phyloP scores from a whole-genome alignment of 2,888 invertebrate genomes.

The Cheilosia pagana region DNA sequence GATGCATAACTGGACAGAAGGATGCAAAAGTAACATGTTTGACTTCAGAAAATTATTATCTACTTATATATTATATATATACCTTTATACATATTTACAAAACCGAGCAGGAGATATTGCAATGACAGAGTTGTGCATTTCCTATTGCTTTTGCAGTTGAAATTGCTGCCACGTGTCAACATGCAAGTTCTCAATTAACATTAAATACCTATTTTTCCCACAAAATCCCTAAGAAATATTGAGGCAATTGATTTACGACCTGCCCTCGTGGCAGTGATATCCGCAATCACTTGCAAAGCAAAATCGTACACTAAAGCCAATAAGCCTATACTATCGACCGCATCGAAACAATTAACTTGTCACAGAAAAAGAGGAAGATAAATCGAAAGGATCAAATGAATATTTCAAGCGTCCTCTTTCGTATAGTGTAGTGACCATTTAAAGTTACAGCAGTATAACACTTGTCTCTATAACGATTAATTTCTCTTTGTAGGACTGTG shows the following conservation, averaged over 20 bases:
- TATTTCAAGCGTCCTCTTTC: neutral
- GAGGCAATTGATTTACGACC: neutral
- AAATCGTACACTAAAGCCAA: neutral
- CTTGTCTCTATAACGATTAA: constrained; percentile 18
- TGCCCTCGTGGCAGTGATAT: neutral
- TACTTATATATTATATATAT: too few species aligned
- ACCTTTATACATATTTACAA: too few species aligned
- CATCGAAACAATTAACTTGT: constrained; percentile 21
- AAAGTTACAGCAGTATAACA: constrained; percentile 12
- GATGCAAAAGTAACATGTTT: too few species aligned
- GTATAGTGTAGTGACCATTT: neutral
- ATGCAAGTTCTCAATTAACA: too few species aligned
- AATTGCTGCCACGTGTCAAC: too few species aligned
- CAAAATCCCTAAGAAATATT: neutral
- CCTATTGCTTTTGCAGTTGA: too few species aligned
- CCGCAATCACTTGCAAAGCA: neutral
- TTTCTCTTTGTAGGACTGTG: neutral
- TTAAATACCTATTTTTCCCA: too few species aligned
- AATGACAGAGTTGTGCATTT: too few species aligned
- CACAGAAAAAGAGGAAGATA: constrained; percentile 1
- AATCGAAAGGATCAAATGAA: constrained; percentile 18
- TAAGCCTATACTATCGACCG: neutral
- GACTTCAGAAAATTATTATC: too few species aligned
- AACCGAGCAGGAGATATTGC: too few species aligned
- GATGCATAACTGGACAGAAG: too few species aligned